Evolutionary conservation across 2,797 vertebrate species (phyloP).

Genomic region (Danio jaintianensis): DNA sequence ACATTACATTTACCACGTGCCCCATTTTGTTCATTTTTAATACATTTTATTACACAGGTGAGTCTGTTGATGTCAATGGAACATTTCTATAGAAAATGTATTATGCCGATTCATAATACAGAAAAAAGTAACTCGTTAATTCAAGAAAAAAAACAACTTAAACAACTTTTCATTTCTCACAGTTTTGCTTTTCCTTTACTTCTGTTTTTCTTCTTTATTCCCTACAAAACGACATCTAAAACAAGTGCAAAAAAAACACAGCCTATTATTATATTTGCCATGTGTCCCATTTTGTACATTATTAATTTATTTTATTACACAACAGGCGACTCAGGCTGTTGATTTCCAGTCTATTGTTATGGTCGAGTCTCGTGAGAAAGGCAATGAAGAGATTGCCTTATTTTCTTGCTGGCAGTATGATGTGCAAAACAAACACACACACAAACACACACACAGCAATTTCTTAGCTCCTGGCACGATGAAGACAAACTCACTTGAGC

Average conservation of each 20-base stretch:
- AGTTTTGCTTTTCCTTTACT: too few species aligned
- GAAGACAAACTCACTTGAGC: slow-evolving; percentile 67
- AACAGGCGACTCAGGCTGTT: slow-evolving; percentile 5
- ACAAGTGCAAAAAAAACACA: slow-evolving; percentile 22
- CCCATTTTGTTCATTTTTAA: too few species aligned
- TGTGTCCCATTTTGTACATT: slow-evolving; percentile 16
- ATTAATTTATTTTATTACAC: slow-evolving; percentile 25
- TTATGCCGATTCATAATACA: too few species aligned
- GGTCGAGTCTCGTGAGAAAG: slow-evolving; percentile 30
- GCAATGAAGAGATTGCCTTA: slow-evolving; percentile 34
- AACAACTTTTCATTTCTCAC: too few species aligned
- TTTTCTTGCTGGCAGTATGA: slow-evolving; percentile 39
- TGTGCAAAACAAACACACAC: slow-evolving; percentile 9
- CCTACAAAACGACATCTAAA: neutral
- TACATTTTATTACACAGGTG: too few species aligned
- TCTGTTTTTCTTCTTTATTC: too few species aligned
- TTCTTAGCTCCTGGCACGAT: slow-evolving; percentile 35
- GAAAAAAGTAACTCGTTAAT: too few species aligned
- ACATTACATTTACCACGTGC: too few species aligned
- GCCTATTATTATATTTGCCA: neutral
- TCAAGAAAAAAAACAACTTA: too few species aligned
- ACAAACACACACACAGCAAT: neutral
- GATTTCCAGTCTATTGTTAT: slow-evolving; percentile 40
- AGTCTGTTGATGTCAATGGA: too few species aligned
- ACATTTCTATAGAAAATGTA: too few species aligned